These are phyloP conservation scores for Neodon shergylaensis DNA, from an alignment of 2,113 vertebrate genomes.

Conservation along the genomic window DNA sequence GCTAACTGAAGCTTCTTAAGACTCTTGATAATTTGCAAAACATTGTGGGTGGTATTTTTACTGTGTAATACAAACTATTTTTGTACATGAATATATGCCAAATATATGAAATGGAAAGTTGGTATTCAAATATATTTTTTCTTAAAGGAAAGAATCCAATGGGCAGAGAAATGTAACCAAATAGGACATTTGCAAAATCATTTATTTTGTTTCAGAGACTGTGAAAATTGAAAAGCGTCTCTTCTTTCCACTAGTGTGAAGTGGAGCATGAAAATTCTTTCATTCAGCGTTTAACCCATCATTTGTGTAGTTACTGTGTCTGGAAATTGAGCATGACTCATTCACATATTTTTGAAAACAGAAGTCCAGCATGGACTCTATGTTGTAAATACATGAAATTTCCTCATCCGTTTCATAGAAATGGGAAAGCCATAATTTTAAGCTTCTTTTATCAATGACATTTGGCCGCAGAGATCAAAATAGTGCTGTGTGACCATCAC, in stretches of 20 bases:
- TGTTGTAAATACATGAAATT: neutral
- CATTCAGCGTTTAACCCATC: neutral
- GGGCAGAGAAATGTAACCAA: neutral
- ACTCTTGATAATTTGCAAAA: constrained; percentile 18
- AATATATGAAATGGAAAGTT: neutral
- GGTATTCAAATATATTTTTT: constrained; percentile 37
- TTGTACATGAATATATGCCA: neutral
- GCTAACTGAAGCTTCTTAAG: neutral
- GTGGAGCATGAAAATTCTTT: neutral
- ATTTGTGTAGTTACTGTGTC: neutral
- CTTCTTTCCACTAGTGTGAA: neutral
- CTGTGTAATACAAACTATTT: constrained; percentile 38
- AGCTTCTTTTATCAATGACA: neutral
- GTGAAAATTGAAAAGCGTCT: neutral
- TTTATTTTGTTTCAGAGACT: constrained; percentile 30
- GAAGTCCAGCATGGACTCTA: neutral
- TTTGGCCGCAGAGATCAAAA: neutral
- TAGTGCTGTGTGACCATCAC: neutral
- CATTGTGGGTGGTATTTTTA: constrained; percentile 1
- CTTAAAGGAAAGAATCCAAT: constrained; percentile 35
- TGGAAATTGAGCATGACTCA: neutral
- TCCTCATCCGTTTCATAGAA: neutral
- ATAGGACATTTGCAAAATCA: constrained; percentile 32
- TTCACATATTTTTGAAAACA: neutral
- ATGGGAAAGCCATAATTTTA: neutral